These are phyloP conservation scores for Myotis lucifugus DNA, from an alignment of 2,113 vertebrate species.

Conservation along the genomic window DNA sequence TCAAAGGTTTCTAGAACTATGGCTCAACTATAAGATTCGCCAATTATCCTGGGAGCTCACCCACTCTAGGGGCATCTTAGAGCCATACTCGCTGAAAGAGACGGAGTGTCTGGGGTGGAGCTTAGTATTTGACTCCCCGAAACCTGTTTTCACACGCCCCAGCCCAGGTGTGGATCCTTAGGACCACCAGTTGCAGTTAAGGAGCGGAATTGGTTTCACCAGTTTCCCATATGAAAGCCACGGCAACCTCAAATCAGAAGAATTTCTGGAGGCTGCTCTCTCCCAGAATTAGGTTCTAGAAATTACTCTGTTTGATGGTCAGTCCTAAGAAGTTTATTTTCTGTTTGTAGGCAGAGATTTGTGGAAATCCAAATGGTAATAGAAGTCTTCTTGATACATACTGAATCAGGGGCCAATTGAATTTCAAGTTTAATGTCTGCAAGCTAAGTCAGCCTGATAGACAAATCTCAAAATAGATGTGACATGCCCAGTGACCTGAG, in stretches of 20 bases:
- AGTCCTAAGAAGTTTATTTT: background rate
- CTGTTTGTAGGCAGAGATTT: background rate
- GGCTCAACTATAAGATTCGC: background rate
- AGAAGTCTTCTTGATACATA: background rate
- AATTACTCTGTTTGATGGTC: background rate
- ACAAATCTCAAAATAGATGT: background rate
- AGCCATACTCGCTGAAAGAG: background rate
- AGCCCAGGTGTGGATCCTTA: background rate
- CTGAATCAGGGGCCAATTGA: background rate
- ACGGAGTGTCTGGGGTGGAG: too few species aligned
- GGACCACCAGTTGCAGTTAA: background rate
- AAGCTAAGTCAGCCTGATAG: background rate
- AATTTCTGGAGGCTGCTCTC: background rate
- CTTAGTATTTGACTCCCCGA: background rate
- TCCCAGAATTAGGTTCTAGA: background rate
- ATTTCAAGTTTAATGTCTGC: background rate
- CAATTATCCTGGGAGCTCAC: background rate
- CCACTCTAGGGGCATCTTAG: background rate
- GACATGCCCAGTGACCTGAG: background rate
- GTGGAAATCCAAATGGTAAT: slow-evolving; percentile 9
- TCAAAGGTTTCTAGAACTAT: background rate
- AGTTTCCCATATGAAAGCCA: background rate
- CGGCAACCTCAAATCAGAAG: background rate
- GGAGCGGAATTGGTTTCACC: background rate
- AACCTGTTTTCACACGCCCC: too few species aligned